These are phyloP conservation scores for Myrmecobius fasciatus DNA, from an alignment of 2,113 vertebrate genomes.

Conservation along the genomic window DNA sequence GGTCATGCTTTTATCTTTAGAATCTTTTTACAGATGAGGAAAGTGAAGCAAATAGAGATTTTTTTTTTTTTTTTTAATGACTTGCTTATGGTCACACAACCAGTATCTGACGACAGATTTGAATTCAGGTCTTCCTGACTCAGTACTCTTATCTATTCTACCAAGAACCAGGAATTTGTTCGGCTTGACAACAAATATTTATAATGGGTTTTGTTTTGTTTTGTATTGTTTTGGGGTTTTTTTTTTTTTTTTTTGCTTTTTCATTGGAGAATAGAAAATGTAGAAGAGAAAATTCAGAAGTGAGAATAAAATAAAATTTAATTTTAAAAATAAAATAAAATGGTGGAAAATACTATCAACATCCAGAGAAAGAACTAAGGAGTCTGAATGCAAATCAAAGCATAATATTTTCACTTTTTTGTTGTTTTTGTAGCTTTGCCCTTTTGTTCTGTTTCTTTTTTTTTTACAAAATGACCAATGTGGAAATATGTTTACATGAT, in stretches of 20 bases:
- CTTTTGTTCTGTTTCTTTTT: not conserved
- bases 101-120: not conserved
- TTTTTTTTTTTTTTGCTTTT: not conserved
- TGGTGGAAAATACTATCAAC: not conserved
- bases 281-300: not conserved
- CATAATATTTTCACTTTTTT: not conserved
- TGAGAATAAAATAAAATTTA: not conserved
- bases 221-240: too few species aligned
- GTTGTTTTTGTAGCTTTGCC: not conserved
- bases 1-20: not conserved
- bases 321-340: not conserved
- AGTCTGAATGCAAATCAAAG: not conserved
- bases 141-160: not conserved
- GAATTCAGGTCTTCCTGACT: not conserved
- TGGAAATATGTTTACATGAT: not conserved
- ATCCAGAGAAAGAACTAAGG: not conserved
- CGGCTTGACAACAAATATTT: not conserved
- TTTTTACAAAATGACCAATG: not conserved
- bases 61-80: not conserved
- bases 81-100: not conserved
- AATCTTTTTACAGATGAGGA: not conserved
- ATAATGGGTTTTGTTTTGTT: not conserved
- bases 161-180: not conserved
- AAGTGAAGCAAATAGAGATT: not conserved
- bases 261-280: not conserved